A percentile compares a stretch with the other conserved stretches of the same genome.
Conservation (phyloP, 2,888 invertebrate species). For the Erebia ligea region DNA sequence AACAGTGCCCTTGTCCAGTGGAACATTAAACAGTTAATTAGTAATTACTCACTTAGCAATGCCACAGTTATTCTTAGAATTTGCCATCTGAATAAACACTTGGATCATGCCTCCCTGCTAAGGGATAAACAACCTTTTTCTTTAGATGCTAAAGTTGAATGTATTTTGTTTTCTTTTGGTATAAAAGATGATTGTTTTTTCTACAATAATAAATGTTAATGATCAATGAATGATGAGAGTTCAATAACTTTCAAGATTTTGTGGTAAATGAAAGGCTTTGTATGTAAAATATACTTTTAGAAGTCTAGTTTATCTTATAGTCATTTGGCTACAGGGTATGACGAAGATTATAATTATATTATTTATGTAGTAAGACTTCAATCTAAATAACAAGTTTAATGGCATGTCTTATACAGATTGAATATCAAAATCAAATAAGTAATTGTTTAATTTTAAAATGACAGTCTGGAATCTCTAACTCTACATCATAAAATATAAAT, state of each 20-base stretch:
- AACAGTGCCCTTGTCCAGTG: conserved; percentile 38
- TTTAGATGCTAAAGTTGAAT: background rate
- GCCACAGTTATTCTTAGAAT: conserved; percentile 24
- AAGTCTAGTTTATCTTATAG: background rate
- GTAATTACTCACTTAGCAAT: conserved; percentile 21
- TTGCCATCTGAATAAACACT: conserved; percentile 16
- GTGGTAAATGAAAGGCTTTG: conserved; percentile 2
- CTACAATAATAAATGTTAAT: conserved; percentile 17
- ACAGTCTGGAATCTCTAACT: background rate
- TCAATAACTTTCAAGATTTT: conserved; percentile 4
- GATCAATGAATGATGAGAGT: conserved; percentile 5
- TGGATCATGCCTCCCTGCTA: background rate
- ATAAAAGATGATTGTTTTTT: conserved; percentile 9
- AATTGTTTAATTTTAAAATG: background rate
- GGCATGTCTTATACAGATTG: background rate
- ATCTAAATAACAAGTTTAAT: background rate
- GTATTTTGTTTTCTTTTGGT: background rate
- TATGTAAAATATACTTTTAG: background rate
- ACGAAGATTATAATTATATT: background rate
- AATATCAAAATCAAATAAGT: background rate
- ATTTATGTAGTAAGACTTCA: background rate
- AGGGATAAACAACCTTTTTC: background rate
- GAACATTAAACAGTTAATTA: conserved; percentile 21
- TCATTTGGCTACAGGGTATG: conserved; percentile 3
- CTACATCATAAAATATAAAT: background rate